A percentile compares a stretch with the other conserved stretches of the same genome.
These are phyloP conservation scores for Drosophila triauraria DNA, from an alignment of 1,140 invertebrate genomes.

Conservation along the genomic window DNA sequence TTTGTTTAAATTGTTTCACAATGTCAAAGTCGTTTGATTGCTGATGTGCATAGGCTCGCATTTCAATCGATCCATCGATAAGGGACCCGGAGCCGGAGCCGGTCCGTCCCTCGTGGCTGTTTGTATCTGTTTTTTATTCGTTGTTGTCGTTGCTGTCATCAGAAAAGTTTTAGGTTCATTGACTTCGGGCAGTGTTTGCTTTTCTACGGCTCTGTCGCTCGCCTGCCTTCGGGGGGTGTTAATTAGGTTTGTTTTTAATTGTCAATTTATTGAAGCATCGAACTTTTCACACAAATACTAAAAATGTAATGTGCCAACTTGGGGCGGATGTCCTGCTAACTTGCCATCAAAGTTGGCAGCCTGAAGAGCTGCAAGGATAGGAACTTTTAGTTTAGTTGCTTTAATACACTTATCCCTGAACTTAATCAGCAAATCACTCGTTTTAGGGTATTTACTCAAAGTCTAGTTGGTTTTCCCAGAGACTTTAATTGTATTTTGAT, in stretches of 20 bases:
- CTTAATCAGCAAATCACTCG: too few species aligned
- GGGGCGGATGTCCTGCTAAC: too few species aligned
- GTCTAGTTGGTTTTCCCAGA: neutral
- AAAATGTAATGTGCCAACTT: too few species aligned
- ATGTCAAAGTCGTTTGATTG: conserved; percentile 65
- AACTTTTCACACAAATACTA: conserved; percentile 7
- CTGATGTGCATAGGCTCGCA: conserved; percentile 32
- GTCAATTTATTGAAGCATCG: conserved; percentile 60
- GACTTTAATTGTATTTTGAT: conserved; percentile 19
- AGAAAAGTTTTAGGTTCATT: conserved; percentile 63
- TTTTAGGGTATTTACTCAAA: neutral
- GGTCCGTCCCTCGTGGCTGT: neutral
- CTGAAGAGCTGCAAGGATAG: too few species aligned
- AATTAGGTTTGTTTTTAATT: conserved; percentile 81
- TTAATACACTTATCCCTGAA: too few species aligned
- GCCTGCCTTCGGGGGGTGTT: conserved; percentile 58
- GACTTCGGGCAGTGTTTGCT: conserved; percentile 59
- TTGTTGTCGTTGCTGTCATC: conserved; percentile 34
- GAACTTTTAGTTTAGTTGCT: too few species aligned
- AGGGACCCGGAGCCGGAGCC: neutral
- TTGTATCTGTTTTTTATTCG: conserved; percentile 9
- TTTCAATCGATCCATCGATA: conserved; percentile 59
- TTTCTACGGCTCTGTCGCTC: conserved; percentile 32
- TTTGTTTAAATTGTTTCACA: conserved; percentile 46
- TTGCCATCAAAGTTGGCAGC: too few species aligned